phyloP scores from a whole-genome alignment of 2,113 vertebrate species.

The Sinocyclocheilus anshuiensis region DNA sequence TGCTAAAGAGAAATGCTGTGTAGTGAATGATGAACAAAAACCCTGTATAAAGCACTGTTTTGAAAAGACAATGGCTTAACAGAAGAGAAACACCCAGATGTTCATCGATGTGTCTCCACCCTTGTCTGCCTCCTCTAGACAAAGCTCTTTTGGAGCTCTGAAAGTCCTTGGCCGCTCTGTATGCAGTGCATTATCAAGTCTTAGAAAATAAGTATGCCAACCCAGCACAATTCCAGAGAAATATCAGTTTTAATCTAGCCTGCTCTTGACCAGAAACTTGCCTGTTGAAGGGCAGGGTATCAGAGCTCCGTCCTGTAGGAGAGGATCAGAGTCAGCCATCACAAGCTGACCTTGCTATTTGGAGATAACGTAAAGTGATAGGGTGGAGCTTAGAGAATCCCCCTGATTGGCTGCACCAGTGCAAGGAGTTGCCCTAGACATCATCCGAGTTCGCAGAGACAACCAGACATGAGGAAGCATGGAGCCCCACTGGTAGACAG shows the following conservation, averaged over 20 bases:
- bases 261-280: slow-evolving; percentile 4
- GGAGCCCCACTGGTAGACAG: slow-evolving; percentile 51
- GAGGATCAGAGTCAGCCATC: slow-evolving; percentile 44
- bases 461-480: slow-evolving; percentile 52
- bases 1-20: background rate
- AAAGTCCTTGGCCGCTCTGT: slow-evolving; percentile 4
- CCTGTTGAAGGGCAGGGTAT: background rate
- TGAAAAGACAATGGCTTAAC: background rate
- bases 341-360: slow-evolving; percentile 47
- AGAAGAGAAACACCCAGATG: slow-evolving; percentile 31
- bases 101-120: slow-evolving; percentile 6
- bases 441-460: slow-evolving; percentile 33
- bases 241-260: background rate
- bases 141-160: background rate
- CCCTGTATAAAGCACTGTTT: background rate
- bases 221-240: background rate
- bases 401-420: slow-evolving; percentile 49
- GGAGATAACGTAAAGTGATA: slow-evolving; percentile 50
- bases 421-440: slow-evolving; percentile 51
- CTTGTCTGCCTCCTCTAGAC: slow-evolving; percentile 1
- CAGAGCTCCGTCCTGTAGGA: background rate
- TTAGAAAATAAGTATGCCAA: background rate
- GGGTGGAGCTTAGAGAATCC: slow-evolving; percentile 52
- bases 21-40: background rate
- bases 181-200: background rate